Evolutionary conservation across 2,888 invertebrate species (phyloP), one percentile per base, ranked within the genome.

Genomic region (Callinectes sapidus): DNA sequence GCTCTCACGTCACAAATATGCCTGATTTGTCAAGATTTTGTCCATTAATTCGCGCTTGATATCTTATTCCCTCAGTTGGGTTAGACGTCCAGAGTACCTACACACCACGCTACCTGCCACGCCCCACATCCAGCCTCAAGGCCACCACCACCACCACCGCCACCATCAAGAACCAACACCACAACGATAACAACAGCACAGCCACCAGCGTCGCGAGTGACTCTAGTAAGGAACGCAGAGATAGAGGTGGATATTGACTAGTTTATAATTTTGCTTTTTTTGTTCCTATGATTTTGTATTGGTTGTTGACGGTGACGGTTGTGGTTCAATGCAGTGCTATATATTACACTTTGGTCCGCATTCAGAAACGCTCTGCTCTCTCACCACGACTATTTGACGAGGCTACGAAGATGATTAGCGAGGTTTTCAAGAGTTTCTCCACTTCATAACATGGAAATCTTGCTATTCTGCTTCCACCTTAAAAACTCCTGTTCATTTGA

Each of bases 41-140:
- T 13, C 16, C 14, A 71, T 28, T 28, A 71, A 23, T 28, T 28
- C 28, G 35, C 81, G 3, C 16, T 8, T 8, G 5, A 48, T 48
- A 5, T 8, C 48, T 48, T 48, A 10, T 48, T 48, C 48, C 48
- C 8, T 28, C 32, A 92, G 92, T 87, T 88, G 92, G 92, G 23
- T 55, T 92, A 42, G 92, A 92, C 90, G 92, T 92, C 5, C 92
- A 92, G 90, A 92, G 92, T n/a, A 32, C 87, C 77, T 92, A 92
- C 90, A 90, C 90, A 14, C 92, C 92, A 18, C 77, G 92, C 1
- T 92, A 92, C 90, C 66, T 92, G 2, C 54, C 61, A 16, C 90
- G 42, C 39, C 92, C 92, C 8, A 28, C 39, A 3, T 13, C 61
- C 89, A 71, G 42, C 39, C 3, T 39, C n/a, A 87, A 66, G 39